These are phyloP conservation scores for Pseudanteris insignis DNA, from an alignment of 2,888 invertebrate genomes.

Conservation along the genomic window DNA sequence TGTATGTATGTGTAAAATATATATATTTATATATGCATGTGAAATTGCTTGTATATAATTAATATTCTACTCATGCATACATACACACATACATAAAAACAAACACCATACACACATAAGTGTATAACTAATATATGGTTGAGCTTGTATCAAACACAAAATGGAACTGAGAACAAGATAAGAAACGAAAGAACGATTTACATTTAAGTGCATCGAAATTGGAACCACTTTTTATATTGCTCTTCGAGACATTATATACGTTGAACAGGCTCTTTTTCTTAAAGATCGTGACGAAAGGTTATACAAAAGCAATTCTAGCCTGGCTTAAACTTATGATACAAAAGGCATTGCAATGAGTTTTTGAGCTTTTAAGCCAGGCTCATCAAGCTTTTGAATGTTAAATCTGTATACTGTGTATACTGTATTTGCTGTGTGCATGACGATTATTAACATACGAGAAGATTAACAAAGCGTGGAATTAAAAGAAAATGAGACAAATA, in stretches of 20 bases:
- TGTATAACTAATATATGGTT: conserved; percentile 19
- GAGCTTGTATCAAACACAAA: conserved; percentile 29
- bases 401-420: conserved; percentile 65
- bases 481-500: conserved; percentile 62
- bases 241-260: conserved; percentile 38
- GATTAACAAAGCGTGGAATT: conserved; percentile 56
- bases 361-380: conserved; percentile 55
- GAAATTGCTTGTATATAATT: too few relatives aligned
- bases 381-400: conserved; percentile 58
- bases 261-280: conserved; percentile 44
- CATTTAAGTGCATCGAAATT: conserved; percentile 55
- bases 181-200: conserved; percentile 36
- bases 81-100: neutral
- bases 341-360: neutral
- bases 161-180: conserved; percentile 2
- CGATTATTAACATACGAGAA: conserved; percentile 51
- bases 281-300: conserved; percentile 43
- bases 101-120: conserved; percentile 1
- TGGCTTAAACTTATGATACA: conserved; percentile 50
- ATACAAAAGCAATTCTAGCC: conserved; percentile 56
- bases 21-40: too few relatives aligned
- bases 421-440: conserved; percentile 58
- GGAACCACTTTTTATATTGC: conserved; percentile 38
- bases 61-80: too few relatives aligned
- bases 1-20: too few relatives aligned